These are phyloP conservation scores for Matsumyia berberina DNA, from an alignment of 2,888 invertebrate species.

Conservation along the genomic window DNA sequence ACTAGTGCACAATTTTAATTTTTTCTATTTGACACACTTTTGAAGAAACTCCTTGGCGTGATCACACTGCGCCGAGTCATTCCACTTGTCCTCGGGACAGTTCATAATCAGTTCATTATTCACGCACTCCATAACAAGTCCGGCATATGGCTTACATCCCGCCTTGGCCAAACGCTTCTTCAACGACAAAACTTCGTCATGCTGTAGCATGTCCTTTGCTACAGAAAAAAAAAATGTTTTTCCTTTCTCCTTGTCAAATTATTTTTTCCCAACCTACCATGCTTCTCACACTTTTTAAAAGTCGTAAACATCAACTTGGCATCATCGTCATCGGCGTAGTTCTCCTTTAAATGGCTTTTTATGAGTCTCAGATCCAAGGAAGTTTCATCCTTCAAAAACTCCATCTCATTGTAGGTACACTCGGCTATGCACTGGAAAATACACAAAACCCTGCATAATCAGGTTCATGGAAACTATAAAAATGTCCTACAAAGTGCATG, in stretches of 20 bases:
- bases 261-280: conserved; percentile 74
- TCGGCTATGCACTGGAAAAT: conserved; percentile 79
- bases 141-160: conserved; percentile 79
- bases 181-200: conserved; percentile 73
- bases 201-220: conserved; percentile 76
- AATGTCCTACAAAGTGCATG: conserved; percentile 78
- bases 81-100: conserved; percentile 77
- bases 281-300: conserved; percentile 79
- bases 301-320: conserved; percentile 77
- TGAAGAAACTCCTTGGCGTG: conserved; percentile 75
- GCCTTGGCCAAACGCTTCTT: conserved; percentile 65
- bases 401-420: conserved; percentile 78
- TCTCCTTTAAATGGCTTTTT: conserved; percentile 74
- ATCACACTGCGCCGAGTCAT: conserved; percentile 76
- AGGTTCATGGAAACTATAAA: background rate
- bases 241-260: background rate
- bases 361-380: conserved; percentile 76
- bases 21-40: conserved; percentile 77
- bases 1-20: too few relatives aligned
- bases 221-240: background rate
- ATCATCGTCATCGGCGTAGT: conserved; percentile 74
- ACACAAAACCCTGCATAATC: background rate
- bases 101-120: conserved; percentile 79
- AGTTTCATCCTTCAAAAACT: conserved; percentile 76
- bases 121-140: conserved; percentile 79